phyloP scores from a whole-genome alignment of 2,888 invertebrate species.

The Hydrotaea cyrtoneurina region DNA sequence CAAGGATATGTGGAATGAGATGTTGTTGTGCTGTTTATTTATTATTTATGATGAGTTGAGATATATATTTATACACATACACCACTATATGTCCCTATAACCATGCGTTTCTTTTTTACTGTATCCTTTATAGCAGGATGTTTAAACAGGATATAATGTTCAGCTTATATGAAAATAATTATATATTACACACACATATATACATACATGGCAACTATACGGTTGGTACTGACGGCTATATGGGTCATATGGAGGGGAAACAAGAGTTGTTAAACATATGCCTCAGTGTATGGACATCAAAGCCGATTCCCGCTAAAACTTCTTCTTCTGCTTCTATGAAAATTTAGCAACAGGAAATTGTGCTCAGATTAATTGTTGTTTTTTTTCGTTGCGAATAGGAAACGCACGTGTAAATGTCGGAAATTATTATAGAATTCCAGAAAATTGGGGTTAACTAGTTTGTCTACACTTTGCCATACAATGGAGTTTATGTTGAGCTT shows the following conservation, averaged over 20 bases:
- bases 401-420: neutral
- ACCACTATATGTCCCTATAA: constrained; percentile 8
- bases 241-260: neutral
- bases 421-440: neutral
- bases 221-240: neutral
- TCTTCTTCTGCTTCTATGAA: too few species aligned
- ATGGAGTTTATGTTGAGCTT: too few species aligned
- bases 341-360: neutral
- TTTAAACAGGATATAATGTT: constrained; percentile 49
- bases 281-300: neutral
- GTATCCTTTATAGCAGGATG: constrained; percentile 46
- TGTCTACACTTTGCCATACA: too few species aligned
- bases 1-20: constrained; percentile 13
- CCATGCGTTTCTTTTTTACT: constrained; percentile 15
- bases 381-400: neutral
- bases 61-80: neutral
- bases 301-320: neutral
- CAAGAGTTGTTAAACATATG: constrained; percentile 5
- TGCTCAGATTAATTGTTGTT: neutral
- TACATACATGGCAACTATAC: neutral
- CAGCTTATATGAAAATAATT: constrained; percentile 38
- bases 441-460: neutral
- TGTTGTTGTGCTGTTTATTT: constrained; percentile 34
- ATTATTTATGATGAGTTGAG: constrained; percentile 61
- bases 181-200: neutral